Conservation (phyloP, 92 coral and sea anemone species). For the Plumapathes pennacea region DNA sequence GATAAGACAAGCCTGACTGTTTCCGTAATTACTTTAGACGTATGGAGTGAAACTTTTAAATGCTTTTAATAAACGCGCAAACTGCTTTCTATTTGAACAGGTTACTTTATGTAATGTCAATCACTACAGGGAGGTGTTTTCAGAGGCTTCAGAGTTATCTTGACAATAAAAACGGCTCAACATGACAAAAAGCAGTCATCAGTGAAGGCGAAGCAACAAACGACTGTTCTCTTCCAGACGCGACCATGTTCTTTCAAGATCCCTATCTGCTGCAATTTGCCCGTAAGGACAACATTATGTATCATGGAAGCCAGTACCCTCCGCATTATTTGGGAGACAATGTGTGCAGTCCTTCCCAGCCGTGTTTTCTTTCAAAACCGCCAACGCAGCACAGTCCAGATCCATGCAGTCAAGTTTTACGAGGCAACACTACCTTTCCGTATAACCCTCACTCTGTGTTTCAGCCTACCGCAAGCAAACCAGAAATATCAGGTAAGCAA, state of each 20-base stretch:
- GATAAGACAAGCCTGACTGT: conserved; percentile 24
- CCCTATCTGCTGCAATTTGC: conserved; percentile 24
- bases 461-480: too few relatives aligned
- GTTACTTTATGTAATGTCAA: conserved; percentile 63
- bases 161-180: conserved; percentile 35
- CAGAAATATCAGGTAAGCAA: too few relatives aligned
- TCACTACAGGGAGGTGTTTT: conserved; percentile 35
- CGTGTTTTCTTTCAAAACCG: conserved; percentile 41
- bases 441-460: too few relatives aligned
- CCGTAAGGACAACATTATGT: conserved; percentile 5
- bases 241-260: conserved; percentile 16
- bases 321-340: conserved; percentile 26
- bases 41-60: conserved; percentile 32
- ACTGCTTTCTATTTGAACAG: conserved; percentile 61
- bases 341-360: conserved; percentile 41
- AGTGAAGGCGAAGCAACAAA: not conserved
- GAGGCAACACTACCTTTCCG: too few relatives aligned
- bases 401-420: too few relatives aligned
- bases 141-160: conserved; percentile 28
- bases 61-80: conserved; percentile 66
- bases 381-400: too few relatives aligned
- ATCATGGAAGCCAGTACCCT: conserved; percentile 5
- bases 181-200: not conserved
- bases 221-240: too few relatives aligned
- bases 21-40: conserved; percentile 57